These are phyloP conservation scores for Jordanella pulchra DNA, from an alignment of 2,797 vertebrate genomes.

Conservation along the genomic window DNA sequence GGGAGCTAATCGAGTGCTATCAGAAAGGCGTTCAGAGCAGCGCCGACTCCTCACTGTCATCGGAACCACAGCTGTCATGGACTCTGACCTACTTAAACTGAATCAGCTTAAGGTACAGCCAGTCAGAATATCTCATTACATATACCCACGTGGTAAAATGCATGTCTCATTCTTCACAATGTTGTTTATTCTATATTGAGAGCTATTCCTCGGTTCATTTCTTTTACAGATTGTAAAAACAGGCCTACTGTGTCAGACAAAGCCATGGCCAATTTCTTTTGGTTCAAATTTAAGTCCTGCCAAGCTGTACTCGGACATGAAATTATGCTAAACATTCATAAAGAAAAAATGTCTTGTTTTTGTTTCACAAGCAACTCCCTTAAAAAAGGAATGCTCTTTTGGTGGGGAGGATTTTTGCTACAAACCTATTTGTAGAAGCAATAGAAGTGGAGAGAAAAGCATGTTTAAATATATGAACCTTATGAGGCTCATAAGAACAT, in stretches of 20 bases:
- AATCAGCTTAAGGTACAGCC: slow-evolving; percentile 91
- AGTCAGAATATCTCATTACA: neutral
- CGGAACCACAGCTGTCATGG: slow-evolving; percentile 86
- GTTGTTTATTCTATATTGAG: neutral
- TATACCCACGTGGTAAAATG: too few species aligned
- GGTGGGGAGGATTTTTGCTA: neutral
- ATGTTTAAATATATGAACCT: neutral
- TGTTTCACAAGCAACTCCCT: neutral
- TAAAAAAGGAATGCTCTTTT: neutral
- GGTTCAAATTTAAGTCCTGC: neutral
- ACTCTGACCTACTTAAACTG: slow-evolving; percentile 91
- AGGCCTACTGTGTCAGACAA: neutral
- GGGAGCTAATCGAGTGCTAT: slow-evolving; percentile 87
- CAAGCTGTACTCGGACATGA: neutral
- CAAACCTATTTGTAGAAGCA: neutral
- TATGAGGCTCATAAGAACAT: neutral
- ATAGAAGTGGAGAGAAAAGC: neutral
- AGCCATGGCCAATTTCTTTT: neutral
- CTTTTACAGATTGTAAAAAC: too few species aligned
- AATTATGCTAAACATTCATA: neutral
- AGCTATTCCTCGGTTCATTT: neutral
- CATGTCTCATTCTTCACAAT: neutral
- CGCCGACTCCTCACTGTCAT: slow-evolving; percentile 90
- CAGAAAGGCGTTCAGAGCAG: slow-evolving; percentile 91
- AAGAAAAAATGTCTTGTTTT: too few species aligned